Evolutionary conservation across 2,888 invertebrate species (phyloP).

Genomic region (Limnephilus marmoratus): DNA sequence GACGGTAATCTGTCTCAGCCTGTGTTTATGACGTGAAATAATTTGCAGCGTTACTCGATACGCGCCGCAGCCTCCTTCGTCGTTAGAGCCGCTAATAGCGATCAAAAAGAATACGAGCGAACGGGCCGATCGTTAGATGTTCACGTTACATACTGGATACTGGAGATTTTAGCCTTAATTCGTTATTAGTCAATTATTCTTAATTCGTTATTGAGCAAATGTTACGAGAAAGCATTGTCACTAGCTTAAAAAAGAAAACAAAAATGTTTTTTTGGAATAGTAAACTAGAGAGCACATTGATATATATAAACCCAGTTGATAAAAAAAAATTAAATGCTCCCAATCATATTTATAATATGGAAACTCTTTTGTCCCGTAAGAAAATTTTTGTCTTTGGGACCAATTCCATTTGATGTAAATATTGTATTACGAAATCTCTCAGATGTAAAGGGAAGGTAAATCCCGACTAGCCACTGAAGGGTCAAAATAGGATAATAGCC

Average conservation of each 20-base stretch:
- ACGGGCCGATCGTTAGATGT: slow-evolving; percentile 26
- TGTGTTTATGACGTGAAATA: slow-evolving; percentile 64
- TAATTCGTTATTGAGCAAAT: background rate
- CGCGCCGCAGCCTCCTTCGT: slow-evolving; percentile 55
- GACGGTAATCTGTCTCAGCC: slow-evolving; percentile 63
- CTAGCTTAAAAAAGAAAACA: background rate
- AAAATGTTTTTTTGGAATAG: background rate
- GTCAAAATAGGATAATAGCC: slow-evolving; percentile 26
- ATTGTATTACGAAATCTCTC: slow-evolving; percentile 42
- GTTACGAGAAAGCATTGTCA: background rate
- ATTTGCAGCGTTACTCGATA: slow-evolving; percentile 62
- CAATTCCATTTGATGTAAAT: slow-evolving; percentile 36
- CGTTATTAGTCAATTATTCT: background rate
- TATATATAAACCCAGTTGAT: background rate
- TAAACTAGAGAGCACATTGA: background rate
- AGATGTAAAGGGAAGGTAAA: slow-evolving; percentile 33
- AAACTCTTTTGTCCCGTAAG: background rate
- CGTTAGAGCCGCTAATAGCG: slow-evolving; percentile 53
- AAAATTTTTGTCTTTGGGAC: background rate
- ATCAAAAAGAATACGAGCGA: slow-evolving; percentile 32
- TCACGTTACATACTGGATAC: slow-evolving; percentile 13
- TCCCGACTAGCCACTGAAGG: slow-evolving; percentile 47
- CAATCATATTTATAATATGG: background rate
- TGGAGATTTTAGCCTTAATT: background rate
- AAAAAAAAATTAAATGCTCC: background rate